These are phyloP conservation scores for Panagrolaimus sp. DNA, from an alignment of 1,140 invertebrate species.

Conservation along the genomic window DNA sequence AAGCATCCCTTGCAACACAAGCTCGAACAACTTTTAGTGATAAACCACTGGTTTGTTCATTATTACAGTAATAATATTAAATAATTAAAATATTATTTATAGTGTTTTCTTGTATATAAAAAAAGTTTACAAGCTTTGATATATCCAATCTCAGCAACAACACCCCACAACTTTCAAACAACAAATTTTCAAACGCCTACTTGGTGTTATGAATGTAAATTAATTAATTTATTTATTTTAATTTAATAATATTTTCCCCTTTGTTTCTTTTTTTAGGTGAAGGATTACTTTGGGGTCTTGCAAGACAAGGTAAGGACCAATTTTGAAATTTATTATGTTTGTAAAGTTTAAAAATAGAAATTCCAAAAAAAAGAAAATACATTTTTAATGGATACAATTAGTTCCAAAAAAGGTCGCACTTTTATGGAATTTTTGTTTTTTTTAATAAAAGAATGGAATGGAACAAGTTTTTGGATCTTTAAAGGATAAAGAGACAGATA, in stretches of 20 bases:
- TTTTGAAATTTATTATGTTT: slow-evolving; percentile 18
- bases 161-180: slow-evolving; percentile 95
- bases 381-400: no score
- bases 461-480: no score
- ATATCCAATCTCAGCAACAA: slow-evolving; percentile 93
- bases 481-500: no score
- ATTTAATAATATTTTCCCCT: no score
- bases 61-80: neutral
- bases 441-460: no score
- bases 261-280: slow-evolving; percentile 65
- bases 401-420: no score
- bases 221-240: slow-evolving; percentile 76
- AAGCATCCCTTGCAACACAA: slow-evolving; percentile 86
- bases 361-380: no score
- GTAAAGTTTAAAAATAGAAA: neutral
- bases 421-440: no score
- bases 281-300: slow-evolving; percentile 95
- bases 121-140: slow-evolving; percentile 92
- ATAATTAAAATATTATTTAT: slow-evolving; percentile 44
- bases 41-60: slow-evolving; percentile 79
- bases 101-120: slow-evolving; percentile 99
- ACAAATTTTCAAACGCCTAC: slow-evolving; percentile 98
- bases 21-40: slow-evolving; percentile 91
- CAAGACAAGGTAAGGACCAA: slow-evolving; percentile 75
- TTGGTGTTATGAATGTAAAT: slow-evolving; percentile 98